These are phyloP conservation scores for Ctenopoma kingsleyae DNA, from an alignment of 2,797 vertebrate genomes.

Conservation along the genomic window DNA sequence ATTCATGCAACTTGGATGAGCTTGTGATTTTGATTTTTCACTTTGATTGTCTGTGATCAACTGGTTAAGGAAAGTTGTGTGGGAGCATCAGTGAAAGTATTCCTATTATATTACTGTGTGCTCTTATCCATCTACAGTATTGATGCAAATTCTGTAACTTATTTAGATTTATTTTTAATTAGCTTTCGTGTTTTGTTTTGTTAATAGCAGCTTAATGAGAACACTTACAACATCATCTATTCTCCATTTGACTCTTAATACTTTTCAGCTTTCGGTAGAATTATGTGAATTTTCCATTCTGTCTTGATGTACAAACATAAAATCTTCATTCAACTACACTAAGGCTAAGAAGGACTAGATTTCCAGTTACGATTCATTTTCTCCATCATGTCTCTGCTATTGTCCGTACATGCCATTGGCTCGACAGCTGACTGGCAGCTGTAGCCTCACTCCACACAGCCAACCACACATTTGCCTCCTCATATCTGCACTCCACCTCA, in stretches of 20 bases:
- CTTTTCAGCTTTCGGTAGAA: slow-evolving; percentile 20
- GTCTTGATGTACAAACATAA: background rate
- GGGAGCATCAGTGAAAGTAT: background rate
- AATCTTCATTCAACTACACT: background rate
- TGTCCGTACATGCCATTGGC: slow-evolving; percentile 30
- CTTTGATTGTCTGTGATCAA: slow-evolving; percentile 35
- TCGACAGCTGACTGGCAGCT: slow-evolving; percentile 25
- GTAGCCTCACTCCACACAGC: slow-evolving; percentile 18
- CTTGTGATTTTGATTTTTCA: background rate
- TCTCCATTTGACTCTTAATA: background rate
- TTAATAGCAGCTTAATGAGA: slow-evolving; percentile 7
- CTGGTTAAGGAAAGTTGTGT: slow-evolving; percentile 10
- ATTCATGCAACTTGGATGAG: no score
- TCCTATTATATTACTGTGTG: background rate
- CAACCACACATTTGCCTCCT: slow-evolving; percentile 28
- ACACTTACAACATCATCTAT: slow-evolving; percentile 16
- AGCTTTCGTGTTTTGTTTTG: slow-evolving; percentile 21
- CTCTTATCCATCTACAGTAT: slow-evolving; percentile 4
- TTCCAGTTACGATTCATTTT: background rate
- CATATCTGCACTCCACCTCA: slow-evolving; percentile 50
- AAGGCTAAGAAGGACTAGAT: background rate
- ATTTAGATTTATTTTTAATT: slow-evolving; percentile 13
- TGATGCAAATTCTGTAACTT: slow-evolving; percentile 13
- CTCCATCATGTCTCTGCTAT: slow-evolving; percentile 1
- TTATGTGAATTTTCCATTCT: slow-evolving; percentile 7